Base-by-base conservation (phyloP, 1,140 invertebrate genomes). In the Hyles euphorbiae region DNA sequence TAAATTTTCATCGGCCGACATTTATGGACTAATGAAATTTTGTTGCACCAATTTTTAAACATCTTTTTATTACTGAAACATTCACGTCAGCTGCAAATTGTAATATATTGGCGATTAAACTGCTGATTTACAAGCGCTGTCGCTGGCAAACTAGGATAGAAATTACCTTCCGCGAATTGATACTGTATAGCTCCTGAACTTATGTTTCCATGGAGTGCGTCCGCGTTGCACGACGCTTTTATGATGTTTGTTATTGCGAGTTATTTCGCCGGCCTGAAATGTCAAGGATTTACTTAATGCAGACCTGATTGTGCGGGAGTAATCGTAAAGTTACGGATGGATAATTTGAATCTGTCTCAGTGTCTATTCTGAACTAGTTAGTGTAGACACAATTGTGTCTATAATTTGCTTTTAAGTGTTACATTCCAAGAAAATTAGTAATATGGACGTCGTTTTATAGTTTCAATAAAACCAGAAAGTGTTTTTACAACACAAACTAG, bases 71-170 rank as follows among this genome's bases (percentile, higher is more conserved):
- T 68, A 55, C 55, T 36, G 12, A 11, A 34, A 47, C 44, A 48
- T 44, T 58, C 22, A 45, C 49, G 22, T 53, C 40, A 45, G 54
- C 44, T 22, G 66, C 58, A 68, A 72, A 74, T 74, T 72, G 69
- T 69, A 62, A 74, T 69, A 63, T 74, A 69, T 67, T 52, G 53
- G 45, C 69, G 43, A 72, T 67, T 66, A 60, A 62, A 57, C 50
- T 44, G 9, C 48, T 66, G 52, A 72, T 72, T 72, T 72, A 69
- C 58, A 53, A 58, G 5, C 34, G 43, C 46, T 58, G 34, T 53
- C 55, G n/a, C 12, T 43, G 50, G 53, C 46, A 47, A 59, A 64
- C 60, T 56, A 8, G 49, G 22, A 11, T 60, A 34, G 50, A 46
- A 59, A 59, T 58, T 49, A 53, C 53, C 34, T 55, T 54, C 56